Conservation (phyloP, 2,113 vertebrate genomes). For the Asarcornis scutulata region DNA sequence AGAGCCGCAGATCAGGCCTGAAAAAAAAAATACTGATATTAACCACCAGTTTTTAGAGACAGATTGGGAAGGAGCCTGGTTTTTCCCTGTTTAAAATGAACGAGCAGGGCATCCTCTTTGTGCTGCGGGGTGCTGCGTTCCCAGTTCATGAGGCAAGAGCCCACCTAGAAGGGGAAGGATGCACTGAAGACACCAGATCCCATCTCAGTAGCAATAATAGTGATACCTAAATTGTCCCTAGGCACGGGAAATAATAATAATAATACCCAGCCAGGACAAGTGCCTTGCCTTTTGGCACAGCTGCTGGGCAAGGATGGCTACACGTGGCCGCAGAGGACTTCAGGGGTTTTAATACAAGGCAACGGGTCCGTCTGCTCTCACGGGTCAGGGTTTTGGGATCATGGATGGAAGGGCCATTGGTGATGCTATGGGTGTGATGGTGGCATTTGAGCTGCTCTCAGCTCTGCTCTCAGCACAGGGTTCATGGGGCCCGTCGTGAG, state of each 20-base stretch:
- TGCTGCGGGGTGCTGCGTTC: background rate
- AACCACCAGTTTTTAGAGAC: background rate
- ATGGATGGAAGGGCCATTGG: background rate
- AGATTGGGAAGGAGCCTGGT: background rate
- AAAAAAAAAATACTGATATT: rapidly evolving
- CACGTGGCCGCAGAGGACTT: background rate
- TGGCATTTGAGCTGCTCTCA: background rate
- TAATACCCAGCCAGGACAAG: background rate
- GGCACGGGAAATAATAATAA: background rate
- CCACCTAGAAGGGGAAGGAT: background rate
- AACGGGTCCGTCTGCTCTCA: background rate
- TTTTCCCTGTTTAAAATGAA: background rate
- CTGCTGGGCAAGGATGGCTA: rapidly evolving
- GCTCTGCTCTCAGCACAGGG: background rate
- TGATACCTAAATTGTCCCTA: background rate
- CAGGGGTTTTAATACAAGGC: too few relatives aligned
- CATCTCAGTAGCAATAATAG: background rate
- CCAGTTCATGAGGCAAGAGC: background rate
- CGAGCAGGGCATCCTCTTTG: background rate
- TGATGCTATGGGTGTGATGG: rapidly evolving
- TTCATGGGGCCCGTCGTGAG: background rate
- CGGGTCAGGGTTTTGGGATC: background rate
- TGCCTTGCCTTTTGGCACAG: background rate
- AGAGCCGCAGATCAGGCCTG: background rate
- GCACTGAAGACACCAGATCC: rapidly evolving